These are phyloP conservation scores for Oenanthe oenanthe DNA, from an alignment of 2,113 vertebrate genomes.

Conservation along the genomic window DNA sequence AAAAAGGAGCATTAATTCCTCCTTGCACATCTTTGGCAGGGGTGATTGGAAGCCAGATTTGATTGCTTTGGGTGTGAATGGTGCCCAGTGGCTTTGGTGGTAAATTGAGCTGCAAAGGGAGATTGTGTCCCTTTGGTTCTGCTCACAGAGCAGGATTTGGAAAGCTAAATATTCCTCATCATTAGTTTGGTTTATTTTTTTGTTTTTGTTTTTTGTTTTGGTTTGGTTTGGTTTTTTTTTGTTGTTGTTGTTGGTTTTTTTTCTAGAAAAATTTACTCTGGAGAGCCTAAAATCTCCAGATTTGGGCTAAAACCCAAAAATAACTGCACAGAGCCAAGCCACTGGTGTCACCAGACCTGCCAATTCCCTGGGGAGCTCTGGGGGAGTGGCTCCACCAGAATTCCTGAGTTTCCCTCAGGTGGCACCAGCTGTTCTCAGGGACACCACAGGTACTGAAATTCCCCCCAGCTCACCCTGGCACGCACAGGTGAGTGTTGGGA, in stretches of 20 bases:
- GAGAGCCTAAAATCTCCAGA: background rate
- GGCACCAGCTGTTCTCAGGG: background rate
- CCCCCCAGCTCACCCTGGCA: background rate
- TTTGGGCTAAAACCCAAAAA: background rate
- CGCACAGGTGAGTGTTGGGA: background rate
- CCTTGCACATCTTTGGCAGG: background rate
- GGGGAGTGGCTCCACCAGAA: background rate
- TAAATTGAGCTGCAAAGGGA: background rate
- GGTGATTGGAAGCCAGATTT: background rate
- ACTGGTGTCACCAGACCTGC: background rate
- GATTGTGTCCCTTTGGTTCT: background rate
- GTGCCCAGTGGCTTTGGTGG: background rate
- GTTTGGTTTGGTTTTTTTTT: too few species aligned
- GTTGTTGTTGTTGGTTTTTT: too few species aligned
- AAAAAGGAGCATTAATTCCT: background rate
- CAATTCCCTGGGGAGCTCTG: background rate
- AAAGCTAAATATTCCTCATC: background rate
- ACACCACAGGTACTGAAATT: fast-evolving
- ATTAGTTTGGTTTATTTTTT: too few species aligned
- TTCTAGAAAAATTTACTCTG: background rate
- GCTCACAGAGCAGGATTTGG: background rate
- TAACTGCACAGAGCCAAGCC: background rate
- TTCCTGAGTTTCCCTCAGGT: background rate
- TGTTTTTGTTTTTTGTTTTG: too few species aligned
- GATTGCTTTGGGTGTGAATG: background rate